Evolutionary conservation across 2,888 invertebrate species (phyloP), one percentile per base, ranked within the genome.

Genomic region (Automeris io): DNA sequence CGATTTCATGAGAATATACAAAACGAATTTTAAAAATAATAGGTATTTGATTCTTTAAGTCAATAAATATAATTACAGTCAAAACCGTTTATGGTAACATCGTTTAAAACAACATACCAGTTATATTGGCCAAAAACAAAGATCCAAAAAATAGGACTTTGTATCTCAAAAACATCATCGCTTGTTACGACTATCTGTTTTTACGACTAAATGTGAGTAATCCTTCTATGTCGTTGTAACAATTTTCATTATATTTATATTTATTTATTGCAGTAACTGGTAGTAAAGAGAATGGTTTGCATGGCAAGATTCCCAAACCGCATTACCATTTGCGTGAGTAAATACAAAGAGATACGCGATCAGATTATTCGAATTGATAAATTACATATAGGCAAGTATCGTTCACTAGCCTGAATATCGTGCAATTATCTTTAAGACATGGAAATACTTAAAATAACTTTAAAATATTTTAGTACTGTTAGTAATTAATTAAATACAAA

Each of bases 351-450:
- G 73, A 80, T 75, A 75, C 60, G 60, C 59, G 54, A 54, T 60
- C 58, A 24, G 79, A 82, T 82, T 74, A 72, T 72, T 74, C 62
- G 68, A 73, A 70, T 61, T 70, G 81, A 82, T 83, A 81, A 70
- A 68, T 65, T 66, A 70, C 77, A 79, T 74, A 70, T 66, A 66
- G 63, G 57, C 60, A 61, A n/a, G n/a, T 77, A 78, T 81, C 72
- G 54, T 62, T 77, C 75, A 72, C 77, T 66, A 61, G 66, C 59
- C 47, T 49, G 49, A 57, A 61, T 60, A 71, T 70, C 70, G 71
- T 76, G 72, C 66, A 72, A 72, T 59, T 54, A 49, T 49, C 51
- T 49, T 44, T 43, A 42, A 54, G 56, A 51, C 40, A 53, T 54
- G 47, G 35, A 47, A 57, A 49, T 40, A 44, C 39, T 33, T 41